Evolutionary conservation across 2,113 vertebrate genomes (phyloP), one percentile per base, ranked within the genome.

Genomic region (Ammodytes dubius): DNA sequence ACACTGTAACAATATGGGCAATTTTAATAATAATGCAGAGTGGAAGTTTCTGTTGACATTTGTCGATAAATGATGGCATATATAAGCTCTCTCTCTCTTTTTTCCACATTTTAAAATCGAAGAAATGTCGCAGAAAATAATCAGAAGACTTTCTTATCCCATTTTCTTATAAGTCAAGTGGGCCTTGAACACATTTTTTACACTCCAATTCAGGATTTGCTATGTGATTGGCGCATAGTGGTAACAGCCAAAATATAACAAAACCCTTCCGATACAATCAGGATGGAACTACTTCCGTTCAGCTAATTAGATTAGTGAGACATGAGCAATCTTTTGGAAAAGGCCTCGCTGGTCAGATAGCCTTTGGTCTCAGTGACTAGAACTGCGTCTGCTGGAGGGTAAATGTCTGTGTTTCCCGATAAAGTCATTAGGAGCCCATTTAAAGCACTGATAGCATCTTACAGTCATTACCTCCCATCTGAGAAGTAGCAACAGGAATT

Each of bases 401-500:
- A 74, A 86, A 90, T 87, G 82, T 84, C 77, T 77, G 61, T 49
- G 49, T 75, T 87, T 87, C 65, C 81, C 19, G 14, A 90, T 87
- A 75, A 39, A 83, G 80, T 87, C 87, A 92, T 91, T 91, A 91
- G 57, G 57, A 66, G 53, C 19, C 81, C 78, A 89, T 87, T 92
- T 81, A 91, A 91, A 89, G 70, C 57, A 60, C 82, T 37, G 87
- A 92, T 90, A 91, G 74, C 53, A 91, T 91, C 91, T 86, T 52
- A 68, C 17, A 85, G 75, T 84, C 81, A 90, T 90, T 91, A 87
- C 56, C 73, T 83, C 74, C 57, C 35, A 46, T 74, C 70, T 81
- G 39, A 88, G 64, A 72, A 67, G 79, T 12, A 83, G 53, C 63
- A 66, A 70, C 63, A 58, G 74, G 74, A 81, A 82, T 72, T 73